Conservation (phyloP, 2,113 vertebrate species). For the Xerus inauris region DNA sequence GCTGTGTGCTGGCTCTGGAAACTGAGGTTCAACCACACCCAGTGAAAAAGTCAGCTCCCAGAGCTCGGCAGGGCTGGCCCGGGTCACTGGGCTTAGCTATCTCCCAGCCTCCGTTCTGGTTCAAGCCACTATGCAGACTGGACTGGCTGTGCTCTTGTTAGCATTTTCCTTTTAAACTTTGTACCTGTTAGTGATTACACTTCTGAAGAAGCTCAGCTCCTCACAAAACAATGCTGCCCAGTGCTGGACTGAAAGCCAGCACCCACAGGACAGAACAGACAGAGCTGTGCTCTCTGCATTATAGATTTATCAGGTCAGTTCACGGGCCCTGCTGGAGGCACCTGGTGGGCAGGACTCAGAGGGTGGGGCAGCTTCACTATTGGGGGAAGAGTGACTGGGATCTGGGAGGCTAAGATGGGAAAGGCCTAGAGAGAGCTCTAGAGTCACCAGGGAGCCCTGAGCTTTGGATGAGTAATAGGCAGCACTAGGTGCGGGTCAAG, state of each 20-base stretch:
- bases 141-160: neutral
- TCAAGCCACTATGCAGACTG: neutral
- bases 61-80: no score
- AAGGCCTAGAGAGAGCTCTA: neutral
- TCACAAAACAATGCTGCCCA: neutral
- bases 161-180: neutral
- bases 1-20: neutral
- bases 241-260: neutral
- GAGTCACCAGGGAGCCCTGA: neutral
- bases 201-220: neutral
- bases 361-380: no score
- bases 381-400: neutral
- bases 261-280: no score
- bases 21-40: neutral
- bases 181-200: neutral
- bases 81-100: no score
- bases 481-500: rapidly evolving
- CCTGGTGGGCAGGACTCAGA: neutral
- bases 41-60: neutral
- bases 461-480: rapidly evolving
- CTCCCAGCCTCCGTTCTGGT: neutral
- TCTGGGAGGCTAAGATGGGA: neutral
- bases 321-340: neutral
- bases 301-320: rapidly evolving
- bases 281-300: rapidly evolving